These are phyloP conservation scores for Sceloporus tristichus DNA, from an alignment of 2,113 vertebrate genomes.

Conservation along the genomic window DNA sequence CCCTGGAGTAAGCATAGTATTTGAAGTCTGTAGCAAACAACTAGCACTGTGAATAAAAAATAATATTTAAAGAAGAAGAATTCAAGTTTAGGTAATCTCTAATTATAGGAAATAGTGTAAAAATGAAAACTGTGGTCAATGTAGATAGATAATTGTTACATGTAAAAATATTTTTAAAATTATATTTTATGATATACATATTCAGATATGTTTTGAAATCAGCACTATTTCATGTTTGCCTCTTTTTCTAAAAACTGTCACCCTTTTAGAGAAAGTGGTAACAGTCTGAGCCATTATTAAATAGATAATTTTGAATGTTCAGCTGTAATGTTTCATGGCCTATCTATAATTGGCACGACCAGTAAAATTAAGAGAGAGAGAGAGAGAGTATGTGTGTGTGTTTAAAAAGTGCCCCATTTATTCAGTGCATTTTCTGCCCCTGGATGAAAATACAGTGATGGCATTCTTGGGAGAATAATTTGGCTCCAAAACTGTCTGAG, in stretches of 20 bases:
- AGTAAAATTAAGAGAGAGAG: background rate
- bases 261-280: conserved; percentile 7
- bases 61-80: rapidly evolving
- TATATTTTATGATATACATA: rapidly evolving
- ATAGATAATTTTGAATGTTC: conserved; percentile 12
- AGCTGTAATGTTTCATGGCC: background rate
- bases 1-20: rapidly evolving
- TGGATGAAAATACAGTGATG: background rate
- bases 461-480: background rate
- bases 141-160: background rate
- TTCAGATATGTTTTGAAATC: conserved; percentile 25
- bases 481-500: background rate
- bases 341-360: conserved; percentile 9
- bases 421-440: background rate
- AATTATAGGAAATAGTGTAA: conserved; percentile 27
- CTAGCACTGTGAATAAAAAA: rapidly evolving
- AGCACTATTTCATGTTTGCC: conserved; percentile 12
- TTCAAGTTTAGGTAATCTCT: background rate
- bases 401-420: background rate
- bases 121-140: rapidly evolving
- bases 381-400: background rate
- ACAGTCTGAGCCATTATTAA: background rate
- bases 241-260: background rate
- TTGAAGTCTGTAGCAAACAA: background rate
- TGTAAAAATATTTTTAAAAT: conserved; percentile 10